Base-by-base conservation (phyloP, 2,888 invertebrate species). In the Andrena minutula region DNA sequence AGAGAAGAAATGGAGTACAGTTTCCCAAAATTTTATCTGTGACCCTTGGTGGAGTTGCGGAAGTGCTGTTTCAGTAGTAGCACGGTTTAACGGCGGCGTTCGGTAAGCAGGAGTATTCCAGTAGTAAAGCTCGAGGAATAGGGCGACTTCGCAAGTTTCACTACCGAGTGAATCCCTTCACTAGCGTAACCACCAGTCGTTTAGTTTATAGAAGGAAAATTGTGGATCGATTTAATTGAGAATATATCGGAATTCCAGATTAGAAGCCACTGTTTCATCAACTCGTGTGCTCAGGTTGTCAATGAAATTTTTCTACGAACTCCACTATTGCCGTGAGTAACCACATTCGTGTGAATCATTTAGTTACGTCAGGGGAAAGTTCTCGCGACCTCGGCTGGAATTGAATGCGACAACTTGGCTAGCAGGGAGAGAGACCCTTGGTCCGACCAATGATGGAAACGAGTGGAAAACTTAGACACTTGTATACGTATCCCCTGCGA, bases 351-450 rank as follows among this genome's bases (percentile, higher is more conserved):
- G 70, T 64, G 69, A 71, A 76, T 82, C 85, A 83, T 86, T 85
- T 77, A 70, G 84, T 82, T 83, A 79, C 83, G 82, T 87, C 84
- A 84, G 80, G 60, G 80, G 83, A 85, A 86, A 88, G 86, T 88
- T 82, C 73, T 71, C 80, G 60, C 79, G 65, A 74, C 41, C 74
- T 56, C 58, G 64, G 60, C 75, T 75, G 66, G 75, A 78, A 86
- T 74, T 80, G 83, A 80, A 83, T 76, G 78, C 78, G 72, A 65
- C 75, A 71, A 83, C 72, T 83, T 75, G 64, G 58, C 8, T 35
- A 56, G 30, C 64, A 60, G 70, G 68, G 49, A 76, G 82, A 76
- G 76, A 74, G 81, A 85, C 70, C 79, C 75, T 51, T 66, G 84
- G 51, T 68, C 76, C 79, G 53, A 56, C 70, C 74, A 78, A 81